Evolutionary conservation across 53 echinoderm and acorn worm genomes (phyloP), one percentile per base, ranked within the genome.

Genomic region (Luidia sarsii): DNA sequence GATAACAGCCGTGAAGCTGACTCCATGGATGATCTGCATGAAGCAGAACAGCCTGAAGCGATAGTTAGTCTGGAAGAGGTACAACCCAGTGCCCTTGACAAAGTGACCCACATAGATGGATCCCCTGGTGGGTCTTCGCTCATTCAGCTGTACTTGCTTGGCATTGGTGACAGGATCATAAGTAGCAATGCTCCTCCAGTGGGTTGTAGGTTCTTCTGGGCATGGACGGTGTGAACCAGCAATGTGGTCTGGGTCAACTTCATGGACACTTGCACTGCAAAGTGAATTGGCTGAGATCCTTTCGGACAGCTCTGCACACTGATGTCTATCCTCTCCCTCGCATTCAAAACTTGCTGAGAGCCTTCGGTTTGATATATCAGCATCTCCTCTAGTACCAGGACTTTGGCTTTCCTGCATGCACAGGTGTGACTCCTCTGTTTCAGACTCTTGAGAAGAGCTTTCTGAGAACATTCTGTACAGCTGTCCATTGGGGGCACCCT

Each of bases 1-100:
- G 6, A 19, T 16, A 1, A 74, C 41, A 10, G 57, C 6, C 0
- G 74, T 20, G 27, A 39, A 57, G 9, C 18, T 25, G 1, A 74
- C 27, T 11, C 16, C 57, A 15, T 39, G 25, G 9, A 28, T 8
- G 31, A 33, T 1, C 29, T 74, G 57, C 16, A 57, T 2, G 4
- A 74, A 8, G 59, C 74, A 74, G 25, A 74, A 1, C 20, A 80
- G 27, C 50, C 8, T 80, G 52, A 63, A 65, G n/a, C 67, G 43
- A 28, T 52, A 25, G 21, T 32, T 50, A 18, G 67, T 65, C 32
- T 81, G 50, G 39, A 81, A 16, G 23, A 80, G 34, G 24, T 46
- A 23, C 7, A 80, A 13, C n/a, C 74, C 74, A 18, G 45, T 57
- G 18, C 57, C 25, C 51, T 10, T 25, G 28, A 35, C 29, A 16